Evolutionary conservation across 35 echinoderm and acorn worm genomes (phyloP).

Genomic region (Heliocidaris erythrogramma): DNA sequence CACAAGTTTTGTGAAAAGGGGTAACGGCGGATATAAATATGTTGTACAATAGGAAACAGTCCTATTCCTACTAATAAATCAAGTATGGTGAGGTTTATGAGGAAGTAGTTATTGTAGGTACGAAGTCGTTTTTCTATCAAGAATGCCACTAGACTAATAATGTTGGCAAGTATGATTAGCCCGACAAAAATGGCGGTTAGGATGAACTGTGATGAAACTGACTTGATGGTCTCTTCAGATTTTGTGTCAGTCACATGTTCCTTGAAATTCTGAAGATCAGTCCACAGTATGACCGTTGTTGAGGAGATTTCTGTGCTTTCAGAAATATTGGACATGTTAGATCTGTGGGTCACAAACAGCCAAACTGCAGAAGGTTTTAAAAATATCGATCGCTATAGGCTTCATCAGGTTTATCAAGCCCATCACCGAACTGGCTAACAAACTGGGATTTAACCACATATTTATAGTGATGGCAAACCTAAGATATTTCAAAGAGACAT

Average conservation of each 20-base stretch:
- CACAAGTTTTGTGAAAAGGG: constrained; percentile 35
- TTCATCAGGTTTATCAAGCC: too few relatives aligned
- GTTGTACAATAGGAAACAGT: not conserved
- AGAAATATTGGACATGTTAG: not conserved
- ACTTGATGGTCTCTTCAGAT: not conserved
- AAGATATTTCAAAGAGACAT: too few relatives aligned
- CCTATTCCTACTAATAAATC: constrained; percentile 38
- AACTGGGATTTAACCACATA: too few relatives aligned
- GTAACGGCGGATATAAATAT: not conserved
- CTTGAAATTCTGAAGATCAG: not conserved
- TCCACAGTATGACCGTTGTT: not conserved
- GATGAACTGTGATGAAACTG: not conserved
- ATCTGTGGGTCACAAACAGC: not conserved
- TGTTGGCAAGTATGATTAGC: constrained; percentile 1
- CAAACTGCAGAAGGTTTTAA: too few relatives aligned
- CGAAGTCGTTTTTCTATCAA: constrained; percentile 42
- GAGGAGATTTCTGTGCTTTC: not conserved
- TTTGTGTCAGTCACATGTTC: not conserved
- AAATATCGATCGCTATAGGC: too few relatives aligned
- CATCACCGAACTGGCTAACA: too few relatives aligned
- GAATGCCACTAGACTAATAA: constrained; percentile 34
- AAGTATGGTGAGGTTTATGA: constrained; percentile 49
- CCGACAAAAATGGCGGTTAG: not conserved
- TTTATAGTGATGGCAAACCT: too few relatives aligned
- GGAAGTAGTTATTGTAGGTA: constrained; percentile 56